A percentile compares a stretch with the other conserved stretches of the same genome.
Conservation (phyloP, 92 coral and sea anemone genomes). For the Bergia sp. region DNA sequence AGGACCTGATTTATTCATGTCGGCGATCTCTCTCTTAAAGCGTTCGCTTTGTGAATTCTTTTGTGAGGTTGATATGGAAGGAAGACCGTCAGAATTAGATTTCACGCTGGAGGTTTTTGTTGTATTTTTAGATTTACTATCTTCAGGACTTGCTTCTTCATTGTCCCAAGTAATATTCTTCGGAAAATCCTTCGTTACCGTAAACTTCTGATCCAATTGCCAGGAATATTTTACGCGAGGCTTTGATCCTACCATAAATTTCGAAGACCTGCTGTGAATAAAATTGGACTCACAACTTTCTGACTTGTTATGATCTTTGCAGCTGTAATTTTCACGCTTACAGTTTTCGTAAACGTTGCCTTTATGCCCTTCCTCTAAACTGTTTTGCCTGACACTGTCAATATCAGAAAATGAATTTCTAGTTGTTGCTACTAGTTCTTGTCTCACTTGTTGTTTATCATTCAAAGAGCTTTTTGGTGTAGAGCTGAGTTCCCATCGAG, state of each 20-base stretch:
- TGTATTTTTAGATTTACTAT: background rate
- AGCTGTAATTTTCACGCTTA: background rate
- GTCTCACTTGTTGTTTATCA: background rate
- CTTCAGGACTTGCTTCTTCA: background rate
- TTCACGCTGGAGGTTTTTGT: background rate
- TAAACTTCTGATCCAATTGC: conserved; percentile 32
- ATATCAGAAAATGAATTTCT: background rate
- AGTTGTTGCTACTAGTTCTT: background rate
- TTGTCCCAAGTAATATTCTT: background rate
- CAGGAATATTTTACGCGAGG: background rate
- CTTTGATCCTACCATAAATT: background rate
- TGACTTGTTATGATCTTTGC: background rate
- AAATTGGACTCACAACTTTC: background rate
- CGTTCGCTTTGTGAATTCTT: background rate
- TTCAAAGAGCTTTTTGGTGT: background rate
- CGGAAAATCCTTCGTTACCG: background rate
- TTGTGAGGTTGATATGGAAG: background rate
- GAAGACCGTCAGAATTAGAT: background rate
- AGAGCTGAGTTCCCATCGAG: background rate
- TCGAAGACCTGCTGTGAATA: background rate
- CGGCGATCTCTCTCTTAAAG: background rate
- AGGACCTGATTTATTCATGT: background rate
- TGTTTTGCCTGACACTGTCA: background rate
- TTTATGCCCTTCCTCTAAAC: background rate
- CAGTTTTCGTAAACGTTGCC: background rate